phyloP scores from a whole-genome alignment of 1,140 invertebrate species.

The Tachypleus tridentatus region DNA sequence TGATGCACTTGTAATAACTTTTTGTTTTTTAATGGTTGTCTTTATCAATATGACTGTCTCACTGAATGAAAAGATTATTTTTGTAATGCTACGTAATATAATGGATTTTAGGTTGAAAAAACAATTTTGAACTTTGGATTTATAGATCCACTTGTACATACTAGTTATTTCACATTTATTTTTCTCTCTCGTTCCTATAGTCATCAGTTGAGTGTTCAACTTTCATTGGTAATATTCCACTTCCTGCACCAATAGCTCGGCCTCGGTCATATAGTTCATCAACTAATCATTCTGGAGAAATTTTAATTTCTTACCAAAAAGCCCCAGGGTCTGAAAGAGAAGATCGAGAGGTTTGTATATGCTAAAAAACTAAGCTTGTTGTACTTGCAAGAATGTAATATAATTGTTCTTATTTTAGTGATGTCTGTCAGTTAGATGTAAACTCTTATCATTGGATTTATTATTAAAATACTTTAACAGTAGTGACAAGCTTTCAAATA shows the following conservation, averaged over 20 bases:
- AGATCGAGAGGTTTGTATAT: conserved; percentile 40
- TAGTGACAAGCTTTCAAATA: not conserved
- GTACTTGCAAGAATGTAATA: too few relatives aligned
- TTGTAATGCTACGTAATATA: too few relatives aligned
- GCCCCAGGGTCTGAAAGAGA: conserved; percentile 39
- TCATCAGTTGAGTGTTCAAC: too few relatives aligned
- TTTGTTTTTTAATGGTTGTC: too few relatives aligned
- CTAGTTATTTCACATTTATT: too few relatives aligned
- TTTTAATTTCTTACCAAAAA: conserved; percentile 30
- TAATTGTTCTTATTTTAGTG: not conserved
- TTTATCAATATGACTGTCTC: too few relatives aligned
- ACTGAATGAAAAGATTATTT: too few relatives aligned
- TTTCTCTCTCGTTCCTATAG: too few relatives aligned
- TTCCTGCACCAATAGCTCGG: conserved; percentile 36
- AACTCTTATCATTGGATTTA: not conserved
- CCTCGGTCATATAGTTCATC: conserved; percentile 36
- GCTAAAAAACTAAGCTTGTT: not conserved
- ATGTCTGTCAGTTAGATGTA: not conserved
- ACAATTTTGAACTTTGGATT: too few relatives aligned
- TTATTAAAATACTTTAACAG: not conserved
- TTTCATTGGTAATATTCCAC: conserved; percentile 3
- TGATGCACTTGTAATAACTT: too few relatives aligned
- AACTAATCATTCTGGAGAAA: conserved; percentile 24
- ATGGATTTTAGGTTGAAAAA: too few relatives aligned
- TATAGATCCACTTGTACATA: too few relatives aligned